phyloP scores from a whole-genome alignment of 2,113 vertebrate species.

The Elaphurus davidianus region DNA sequence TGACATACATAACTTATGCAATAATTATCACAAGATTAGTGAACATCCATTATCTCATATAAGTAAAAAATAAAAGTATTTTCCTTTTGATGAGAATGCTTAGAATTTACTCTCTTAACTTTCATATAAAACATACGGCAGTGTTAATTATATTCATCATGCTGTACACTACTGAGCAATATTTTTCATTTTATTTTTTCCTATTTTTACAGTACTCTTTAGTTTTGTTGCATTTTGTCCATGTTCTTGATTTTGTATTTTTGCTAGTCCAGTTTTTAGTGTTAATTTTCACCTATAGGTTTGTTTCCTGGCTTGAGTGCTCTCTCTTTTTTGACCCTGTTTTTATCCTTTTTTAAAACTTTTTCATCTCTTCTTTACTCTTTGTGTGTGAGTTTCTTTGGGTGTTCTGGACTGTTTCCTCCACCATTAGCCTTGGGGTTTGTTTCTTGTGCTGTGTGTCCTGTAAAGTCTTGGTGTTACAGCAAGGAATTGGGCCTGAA shows the following conservation, averaged over 20 bases:
- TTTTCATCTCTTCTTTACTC: background rate
- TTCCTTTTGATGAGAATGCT: background rate
- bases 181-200: background rate
- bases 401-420: background rate
- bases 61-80: background rate
- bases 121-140: background rate
- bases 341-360: background rate
- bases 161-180: background rate
- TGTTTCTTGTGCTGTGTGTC: background rate
- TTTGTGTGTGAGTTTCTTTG: background rate
- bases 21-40: background rate
- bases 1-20: background rate
- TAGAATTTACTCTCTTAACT: background rate
- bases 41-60: background rate
- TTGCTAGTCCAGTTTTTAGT: background rate
- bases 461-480: background rate
- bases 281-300: background rate
- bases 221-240: background rate
- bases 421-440: background rate
- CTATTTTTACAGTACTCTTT: background rate
- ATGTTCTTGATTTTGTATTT: background rate
- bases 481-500: background rate
- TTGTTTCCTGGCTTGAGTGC: background rate
- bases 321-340: background rate
- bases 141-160: background rate